Conservation (phyloP, 2,888 invertebrate genomes). For the Antheraea yamamai region DNA sequence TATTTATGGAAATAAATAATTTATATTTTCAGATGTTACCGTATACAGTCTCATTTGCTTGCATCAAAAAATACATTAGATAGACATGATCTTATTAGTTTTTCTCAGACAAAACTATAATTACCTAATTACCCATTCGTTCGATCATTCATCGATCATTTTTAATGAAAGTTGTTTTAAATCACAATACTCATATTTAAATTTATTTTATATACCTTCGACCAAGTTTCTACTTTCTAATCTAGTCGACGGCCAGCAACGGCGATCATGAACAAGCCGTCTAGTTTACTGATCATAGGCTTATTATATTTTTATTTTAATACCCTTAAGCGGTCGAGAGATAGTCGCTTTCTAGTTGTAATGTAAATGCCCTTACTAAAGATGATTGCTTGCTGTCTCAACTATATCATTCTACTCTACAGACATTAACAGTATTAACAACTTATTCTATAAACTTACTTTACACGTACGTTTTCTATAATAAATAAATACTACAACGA, state of each 20-base stretch:
- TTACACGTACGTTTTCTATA: background rate
- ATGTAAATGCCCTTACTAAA: constrained; percentile 33
- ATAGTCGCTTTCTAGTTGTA: constrained; percentile 65
- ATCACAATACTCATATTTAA: background rate
- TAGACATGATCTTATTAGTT: no score
- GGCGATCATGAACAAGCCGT: constrained; percentile 64
- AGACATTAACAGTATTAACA: background rate
- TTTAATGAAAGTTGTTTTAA: background rate
- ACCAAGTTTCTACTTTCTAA: constrained; percentile 72
- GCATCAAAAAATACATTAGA: no score
- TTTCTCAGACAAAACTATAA: no score
- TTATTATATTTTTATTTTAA: constrained; percentile 66
- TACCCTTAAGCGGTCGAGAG: constrained; percentile 57
- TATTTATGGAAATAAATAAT: no score
- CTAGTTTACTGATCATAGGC: constrained; percentile 57
- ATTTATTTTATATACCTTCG: constrained; percentile 11
- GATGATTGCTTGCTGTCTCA: background rate
- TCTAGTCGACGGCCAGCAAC: constrained; percentile 60
- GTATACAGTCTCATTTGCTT: no score
- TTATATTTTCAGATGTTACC: no score
- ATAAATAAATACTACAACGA: no score
- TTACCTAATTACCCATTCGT: no score
- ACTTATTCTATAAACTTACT: background rate
- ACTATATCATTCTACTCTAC: background rate
- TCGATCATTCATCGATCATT: background rate